Base-by-base conservation (phyloP, 2,113 vertebrate species). In the Myrmophylax atrothorax region DNA sequence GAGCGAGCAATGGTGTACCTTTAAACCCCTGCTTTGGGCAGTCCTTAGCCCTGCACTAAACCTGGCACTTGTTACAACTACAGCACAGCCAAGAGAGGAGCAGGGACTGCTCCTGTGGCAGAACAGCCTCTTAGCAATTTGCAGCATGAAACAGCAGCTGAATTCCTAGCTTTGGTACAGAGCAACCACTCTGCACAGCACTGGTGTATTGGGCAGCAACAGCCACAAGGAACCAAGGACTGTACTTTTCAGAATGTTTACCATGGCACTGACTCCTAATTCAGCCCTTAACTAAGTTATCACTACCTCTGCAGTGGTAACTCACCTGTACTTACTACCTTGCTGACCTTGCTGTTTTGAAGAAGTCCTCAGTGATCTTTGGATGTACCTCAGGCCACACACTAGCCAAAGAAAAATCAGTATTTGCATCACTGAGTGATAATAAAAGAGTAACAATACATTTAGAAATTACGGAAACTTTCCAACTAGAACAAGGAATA, bases 1-100 rank as follows among this genome's bases (percentile, higher is more conserved):
- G 13, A 13, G 18, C 40, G 49, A 1, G 20, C 1, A 9, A 14
- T 0, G 16, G 50, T 42, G 2, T 5, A 13, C 26, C 0, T 28
- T 33, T 11, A 9, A 59, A 29, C 16, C 38, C 33, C 10, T 9
- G 9, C 2, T 1, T 0, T 2, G 24, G 46, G 70, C 10, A 18
- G 53, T 3, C 3, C 35, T 23, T 7, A 8, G 77, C 66, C 53
- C 37, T 26, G 38, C 46, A 24, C n/a, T n/a, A 16, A 58, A 9
- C 38, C 19, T 24, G 29, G 38, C 17, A 6, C 14, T 0, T 6
- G 24, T 44, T 53, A 17, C 3, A 44, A 6, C 35, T n/a, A 0
- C 6, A 16, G 20, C 29, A 24, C 46, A 33, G 3, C 12, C 6
- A 31, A 15, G 24, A 38, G 58, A 55, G 58, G 29, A 37, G n/a